phyloP scores from a whole-genome alignment of 2,113 vertebrate species.

The Megalops atlanticus region DNA sequence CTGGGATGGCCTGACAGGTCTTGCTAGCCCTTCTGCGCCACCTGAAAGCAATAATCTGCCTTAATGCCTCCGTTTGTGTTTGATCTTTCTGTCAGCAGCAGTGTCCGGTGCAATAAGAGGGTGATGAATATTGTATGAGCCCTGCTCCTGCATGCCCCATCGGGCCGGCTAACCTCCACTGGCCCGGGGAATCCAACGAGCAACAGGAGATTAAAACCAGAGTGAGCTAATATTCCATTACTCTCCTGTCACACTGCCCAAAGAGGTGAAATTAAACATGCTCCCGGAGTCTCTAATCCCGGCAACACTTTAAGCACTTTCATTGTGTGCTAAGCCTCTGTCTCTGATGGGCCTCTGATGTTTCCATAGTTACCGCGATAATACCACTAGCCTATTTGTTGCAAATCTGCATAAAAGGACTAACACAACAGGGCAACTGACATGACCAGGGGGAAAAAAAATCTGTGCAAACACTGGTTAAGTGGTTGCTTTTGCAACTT shows the following conservation, averaged over 20 bases:
- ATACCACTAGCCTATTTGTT: slow-evolving; percentile 60
- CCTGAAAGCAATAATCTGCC: too few species aligned
- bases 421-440: slow-evolving; percentile 24
- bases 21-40: too few species aligned
- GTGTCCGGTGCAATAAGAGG: slow-evolving; percentile 53
- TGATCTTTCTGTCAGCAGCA: slow-evolving; percentile 29
- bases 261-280: slow-evolving; percentile 83
- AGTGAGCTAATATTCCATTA: slow-evolving; percentile 72
- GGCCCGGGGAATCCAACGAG: slow-evolving; percentile 55
- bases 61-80: neutral
- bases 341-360: slow-evolving; percentile 66
- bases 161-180: slow-evolving; percentile 59
- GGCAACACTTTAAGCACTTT: slow-evolving; percentile 74
- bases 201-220: slow-evolving; percentile 76
- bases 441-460: slow-evolving; percentile 26
- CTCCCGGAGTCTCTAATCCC: slow-evolving; percentile 78
- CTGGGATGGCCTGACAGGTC: too few species aligned
- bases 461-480: slow-evolving; percentile 8
- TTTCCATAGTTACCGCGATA: slow-evolving; percentile 76
- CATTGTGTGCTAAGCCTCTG: slow-evolving; percentile 69
- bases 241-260: slow-evolving; percentile 73
- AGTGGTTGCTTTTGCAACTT: neutral
- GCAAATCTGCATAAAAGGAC: slow-evolving; percentile 38
- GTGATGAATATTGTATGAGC: slow-evolving; percentile 74
- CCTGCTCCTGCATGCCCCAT: slow-evolving; percentile 65